Percentiles rank a stretch among this genome's conserved stretches.
phyloP scores from a whole-genome alignment of 2,888 invertebrate species.

The Pterostichus niger region DNA sequence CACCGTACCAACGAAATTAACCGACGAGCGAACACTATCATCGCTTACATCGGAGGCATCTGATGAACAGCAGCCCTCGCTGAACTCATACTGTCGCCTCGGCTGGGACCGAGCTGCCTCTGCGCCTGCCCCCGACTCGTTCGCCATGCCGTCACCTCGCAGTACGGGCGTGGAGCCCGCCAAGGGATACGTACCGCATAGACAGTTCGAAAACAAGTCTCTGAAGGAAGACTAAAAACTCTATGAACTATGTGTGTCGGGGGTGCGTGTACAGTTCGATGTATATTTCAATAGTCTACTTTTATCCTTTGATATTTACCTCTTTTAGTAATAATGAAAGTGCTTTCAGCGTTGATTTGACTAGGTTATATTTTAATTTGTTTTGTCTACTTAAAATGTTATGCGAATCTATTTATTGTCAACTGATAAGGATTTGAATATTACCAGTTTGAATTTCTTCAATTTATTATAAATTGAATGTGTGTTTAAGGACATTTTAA shows the following conservation, averaged over 20 bases:
- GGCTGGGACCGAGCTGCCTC: conserved; percentile 52
- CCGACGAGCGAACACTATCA: conserved; percentile 12
- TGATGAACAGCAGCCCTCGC: conserved; percentile 10
- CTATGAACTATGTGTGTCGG: conserved; percentile 27
- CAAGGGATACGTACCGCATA: conserved; percentile 73
- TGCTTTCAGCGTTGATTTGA: conserved; percentile 31
- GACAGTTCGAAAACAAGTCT: conserved; percentile 73
- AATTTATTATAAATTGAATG: conserved; percentile 21
- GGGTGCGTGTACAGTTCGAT: conserved; percentile 52
- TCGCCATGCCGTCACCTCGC: not conserved
- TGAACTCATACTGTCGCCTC: conserved; percentile 59
- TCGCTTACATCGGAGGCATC: not conserved
- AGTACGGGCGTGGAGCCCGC: conserved; percentile 62
- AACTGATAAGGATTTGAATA: conserved; percentile 14
- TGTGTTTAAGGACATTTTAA: not conserved
- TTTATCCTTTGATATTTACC: conserved; percentile 51
- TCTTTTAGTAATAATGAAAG: conserved; percentile 46
- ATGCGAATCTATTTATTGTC: conserved; percentile 55
- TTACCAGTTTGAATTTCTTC: conserved; percentile 41
- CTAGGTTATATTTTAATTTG: conserved; percentile 16
- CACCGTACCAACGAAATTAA: not conserved
- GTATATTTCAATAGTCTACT: conserved; percentile 34
- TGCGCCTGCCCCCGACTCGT: not conserved
- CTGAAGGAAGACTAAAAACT: conserved; percentile 73
- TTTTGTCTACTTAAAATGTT: conserved; percentile 59